Conservation (phyloP, 2,888 invertebrate species). For the Sphinx pinastri region DNA sequence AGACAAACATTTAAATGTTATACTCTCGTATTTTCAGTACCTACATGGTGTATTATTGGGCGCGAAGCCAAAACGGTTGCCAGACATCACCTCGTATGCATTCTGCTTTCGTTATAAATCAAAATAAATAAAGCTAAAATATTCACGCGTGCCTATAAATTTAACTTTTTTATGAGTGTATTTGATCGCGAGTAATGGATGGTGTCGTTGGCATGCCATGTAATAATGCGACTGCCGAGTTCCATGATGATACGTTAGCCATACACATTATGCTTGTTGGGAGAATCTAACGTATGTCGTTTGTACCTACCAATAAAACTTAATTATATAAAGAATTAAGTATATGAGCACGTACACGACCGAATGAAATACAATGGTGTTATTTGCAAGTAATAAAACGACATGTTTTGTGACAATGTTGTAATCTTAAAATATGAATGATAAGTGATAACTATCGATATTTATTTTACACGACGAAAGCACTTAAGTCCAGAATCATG, state of each 20-base stretch:
- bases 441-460: neutral
- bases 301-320: slow-evolving; percentile 23
- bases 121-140: slow-evolving; percentile 32
- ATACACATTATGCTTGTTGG: slow-evolving; percentile 24
- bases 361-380: neutral
- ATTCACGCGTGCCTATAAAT: slow-evolving; percentile 21
- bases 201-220: slow-evolving; percentile 47
- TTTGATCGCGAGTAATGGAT: slow-evolving; percentile 39
- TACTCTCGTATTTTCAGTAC: slow-evolving; percentile 35
- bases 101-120: slow-evolving; percentile 49
- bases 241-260: neutral
- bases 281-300: slow-evolving; percentile 30
- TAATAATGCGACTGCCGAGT: neutral
- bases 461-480: neutral
- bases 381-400: neutral
- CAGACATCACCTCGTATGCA: slow-evolving; percentile 45
- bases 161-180: slow-evolving; percentile 31
- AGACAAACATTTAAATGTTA: slow-evolving; percentile 43
- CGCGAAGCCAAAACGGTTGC: slow-evolving; percentile 53
- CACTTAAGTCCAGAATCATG: slow-evolving; percentile 28
- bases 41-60: slow-evolving; percentile 44
- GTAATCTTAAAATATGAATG: neutral
- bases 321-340: slow-evolving; percentile 29
- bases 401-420: no score
- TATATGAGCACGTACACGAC: slow-evolving; percentile 3